Conservation (phyloP, 2,113 vertebrate species). For the Podocnemis expansa region DNA sequence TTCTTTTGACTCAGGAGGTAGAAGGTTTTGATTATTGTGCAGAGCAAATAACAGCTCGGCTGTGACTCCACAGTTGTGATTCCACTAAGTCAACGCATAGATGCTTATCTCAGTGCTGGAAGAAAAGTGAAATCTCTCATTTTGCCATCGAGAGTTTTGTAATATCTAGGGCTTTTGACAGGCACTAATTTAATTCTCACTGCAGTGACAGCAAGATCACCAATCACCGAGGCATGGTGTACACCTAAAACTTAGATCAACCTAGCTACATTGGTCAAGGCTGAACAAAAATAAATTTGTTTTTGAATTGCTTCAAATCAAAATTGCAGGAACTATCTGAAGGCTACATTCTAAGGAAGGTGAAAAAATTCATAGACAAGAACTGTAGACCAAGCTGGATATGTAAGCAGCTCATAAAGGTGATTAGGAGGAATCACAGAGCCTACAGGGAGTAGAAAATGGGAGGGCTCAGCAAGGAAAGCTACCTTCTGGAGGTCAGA, state of each 20-base stretch:
- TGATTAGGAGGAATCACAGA: too few relatives aligned
- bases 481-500: too few relatives aligned
- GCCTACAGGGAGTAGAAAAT: too few relatives aligned
- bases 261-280: background rate
- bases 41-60: conserved; percentile 44
- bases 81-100: background rate
- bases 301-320: too few relatives aligned
- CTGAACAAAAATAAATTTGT: too few relatives aligned
- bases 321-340: too few relatives aligned
- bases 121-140: conserved; percentile 12
- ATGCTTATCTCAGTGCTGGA: conserved; percentile 23
- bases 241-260: background rate
- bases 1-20: background rate
- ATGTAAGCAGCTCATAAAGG: too few relatives aligned
- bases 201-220: background rate
- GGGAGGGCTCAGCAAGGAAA: too few relatives aligned
- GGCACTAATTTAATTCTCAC: background rate
- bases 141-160: background rate
- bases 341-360: too few relatives aligned
- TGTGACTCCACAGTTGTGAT: conserved; percentile 24
- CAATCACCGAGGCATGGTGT: background rate
- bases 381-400: too few relatives aligned
- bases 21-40: conserved; percentile 27
- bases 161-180: background rate
- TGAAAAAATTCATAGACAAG: too few relatives aligned